Evolutionary conservation across 2,888 invertebrate species (phyloP), one percentile per base, ranked within the genome.

Genomic region (Aproaerema taeniolella): DNA sequence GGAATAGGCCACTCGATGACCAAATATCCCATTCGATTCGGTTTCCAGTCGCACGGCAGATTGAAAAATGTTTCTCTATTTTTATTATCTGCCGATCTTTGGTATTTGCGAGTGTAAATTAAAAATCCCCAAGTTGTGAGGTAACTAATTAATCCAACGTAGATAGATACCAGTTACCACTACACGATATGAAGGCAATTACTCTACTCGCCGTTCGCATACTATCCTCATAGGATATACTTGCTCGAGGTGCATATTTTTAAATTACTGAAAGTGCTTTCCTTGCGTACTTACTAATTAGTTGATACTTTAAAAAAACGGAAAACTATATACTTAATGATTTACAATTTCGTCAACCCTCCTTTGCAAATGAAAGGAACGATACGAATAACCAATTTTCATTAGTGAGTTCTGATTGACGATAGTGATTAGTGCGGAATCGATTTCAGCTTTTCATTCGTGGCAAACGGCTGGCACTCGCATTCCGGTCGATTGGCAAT

Each of bases 401-500:
- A 48, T 51, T 48, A 50, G 10, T 6, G 44, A 43, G 39, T 44
- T 51, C 51, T 49, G 52, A 51, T 43, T 45, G 43, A n/a, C n/a
- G 39, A 48, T 57, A 58, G 65, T 69, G 62, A 73, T 77, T 73
- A 73, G 66, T 60, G 61, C 64, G 68, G 67, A 68, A 71, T 68
- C 58, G 65, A 63, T 20, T 4, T 20, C n/a, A 54, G 57, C 58
- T 53, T 64, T 72, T 74, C 67, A 74, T 69, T 68, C 58, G 61
- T 53, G 52, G 61, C 63, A 68, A 73, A 67, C 64, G 69, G 63
- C 59, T 55, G 55, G 52, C 58, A 52, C 56, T 61, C 67, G 61
- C 64, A 58, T 69, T 66, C 65, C 66, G 56, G 63, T 65, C 69
- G 67, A 78, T 73, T 71, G 73, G 61, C 75, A 73, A 78, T 78